These are phyloP conservation scores for Callithrix jacchus DNA, from an alignment of 2,113 vertebrate genomes.

Conservation along the genomic window DNA sequence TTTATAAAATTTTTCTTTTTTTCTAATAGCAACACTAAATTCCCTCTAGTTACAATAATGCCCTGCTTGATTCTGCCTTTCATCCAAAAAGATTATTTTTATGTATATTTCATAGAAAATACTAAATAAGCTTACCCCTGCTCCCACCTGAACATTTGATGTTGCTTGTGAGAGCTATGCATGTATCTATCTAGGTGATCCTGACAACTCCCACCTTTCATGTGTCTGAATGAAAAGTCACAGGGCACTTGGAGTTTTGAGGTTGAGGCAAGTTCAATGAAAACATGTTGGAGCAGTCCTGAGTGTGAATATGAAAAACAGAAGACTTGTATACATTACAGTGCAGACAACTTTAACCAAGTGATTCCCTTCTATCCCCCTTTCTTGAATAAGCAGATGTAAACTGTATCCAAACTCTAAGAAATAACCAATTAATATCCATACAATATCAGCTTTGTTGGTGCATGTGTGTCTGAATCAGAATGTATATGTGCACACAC, in stretches of 20 bases:
- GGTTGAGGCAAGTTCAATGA: conserved; percentile 82
- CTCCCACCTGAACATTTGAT: conserved; percentile 63
- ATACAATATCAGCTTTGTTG: background rate
- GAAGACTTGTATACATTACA: conserved; percentile 69
- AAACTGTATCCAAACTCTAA: conserved; percentile 55
- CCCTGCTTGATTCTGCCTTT: conserved; percentile 66
- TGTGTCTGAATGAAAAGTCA: conserved; percentile 73
- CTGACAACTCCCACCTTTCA: conserved; percentile 84
- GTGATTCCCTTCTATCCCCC: conserved; percentile 24
- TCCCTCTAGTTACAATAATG: conserved; percentile 66
- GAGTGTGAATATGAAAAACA: conserved; percentile 83
- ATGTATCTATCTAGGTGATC: conserved; percentile 78
- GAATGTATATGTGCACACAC: background rate
- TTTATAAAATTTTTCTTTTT: conserved; percentile 54
- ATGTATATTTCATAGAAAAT: conserved; percentile 61
- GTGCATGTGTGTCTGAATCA: background rate
- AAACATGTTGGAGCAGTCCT: conserved; percentile 72
- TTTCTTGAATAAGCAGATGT: conserved; percentile 72
- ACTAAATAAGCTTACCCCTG: conserved; percentile 69
- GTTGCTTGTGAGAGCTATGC: conserved; percentile 65
- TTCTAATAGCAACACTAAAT: conserved; percentile 43
- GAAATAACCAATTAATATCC: conserved; percentile 29
- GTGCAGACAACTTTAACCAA: conserved; percentile 62
- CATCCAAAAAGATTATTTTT: conserved; percentile 80
- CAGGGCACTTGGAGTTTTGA: conserved; percentile 62